Base-by-base conservation (phyloP, 2,113 vertebrate species). In the Phalacrocorax aristotelis region DNA sequence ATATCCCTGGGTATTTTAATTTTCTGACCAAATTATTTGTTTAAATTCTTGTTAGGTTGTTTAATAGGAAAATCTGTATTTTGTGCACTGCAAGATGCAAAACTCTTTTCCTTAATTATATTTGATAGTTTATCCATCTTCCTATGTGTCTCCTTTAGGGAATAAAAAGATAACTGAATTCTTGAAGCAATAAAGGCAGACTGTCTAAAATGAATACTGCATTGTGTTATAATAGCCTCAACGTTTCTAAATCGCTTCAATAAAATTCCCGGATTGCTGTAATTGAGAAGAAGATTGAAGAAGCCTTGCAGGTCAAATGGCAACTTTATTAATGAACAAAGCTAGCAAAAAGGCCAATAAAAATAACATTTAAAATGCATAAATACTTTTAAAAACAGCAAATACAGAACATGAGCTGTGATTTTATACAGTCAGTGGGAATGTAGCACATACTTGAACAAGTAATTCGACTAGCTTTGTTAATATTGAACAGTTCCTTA, bases 231-330 rank as follows among this genome's bases (percentile, higher is more conserved):
- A 95, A 90, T 58, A 83, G 40, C 19, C 86, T 70, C 29, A 87
- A 49, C 44, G n/a, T 91, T 90, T 96, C n/a, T 93, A 82, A 92
- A 91, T 84, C 93, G 14, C 40, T 77, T 66, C 62, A 92, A 66
- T 96, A 91, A 96, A 95, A 94, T 79, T 76, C 32, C 40, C n/a
- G 93, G 88, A 94, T 65, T 82, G 54, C n/a, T 71, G n/a, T 74
- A 96, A 78, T 95, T 38, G 38, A 88, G 57, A 58, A 7, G 7
- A 94, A 90, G 19, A 87, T 54, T 58, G 32, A 38, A 94, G 66
- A 69, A 95, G 25, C 3, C 52, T 87, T 92, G 21, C 27, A 90
- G 66, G 58, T 69, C 57, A 93, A 86, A 97, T 83, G n/a, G 8
- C 38, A 95, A 65, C 62, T 93, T 87, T 40, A 85, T 84, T 87